Base-by-base conservation (phyloP, 2,888 invertebrate species). In the Zelleria hepariella region DNA sequence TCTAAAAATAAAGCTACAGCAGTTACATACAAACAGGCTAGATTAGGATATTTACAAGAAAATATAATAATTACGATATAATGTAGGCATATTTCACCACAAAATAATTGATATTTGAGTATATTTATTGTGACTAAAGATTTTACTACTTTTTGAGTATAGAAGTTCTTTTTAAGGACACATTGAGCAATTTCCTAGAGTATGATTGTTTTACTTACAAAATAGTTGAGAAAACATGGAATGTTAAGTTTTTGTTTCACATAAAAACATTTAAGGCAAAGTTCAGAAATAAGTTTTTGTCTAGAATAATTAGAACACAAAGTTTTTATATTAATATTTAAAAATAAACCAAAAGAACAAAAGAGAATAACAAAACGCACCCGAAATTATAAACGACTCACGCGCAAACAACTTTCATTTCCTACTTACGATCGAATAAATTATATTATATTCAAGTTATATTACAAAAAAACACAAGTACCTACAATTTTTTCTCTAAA, bases 361-460 rank as follows among this genome's bases (percentile, higher is more conserved):
- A 55, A 26, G 23, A 52, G 24, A 55, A 24, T 55, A 55, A 55
- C 71, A 76, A 70, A 72, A 77, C 79, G 80, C 83, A 85, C 86
- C 80, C 84, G 79, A 83, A 78, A 67, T 71, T 70, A 71, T 24
- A 73, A 68, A 69, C 69, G 72, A 72, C 72, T 71, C 72, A 70
- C 71, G 69, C 70, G 65, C 80, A 80, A 82, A 83, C 82, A 78
- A 75, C 77, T 67, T 77, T 75, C 73, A 75, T 75, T 73, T 83
- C 84, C 78, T 77, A 76, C 84, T 86, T 84, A 73, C 77, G 75
- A 74, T 42, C 32, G 70, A 77, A 86, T 86, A 86, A 86, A 82
- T 86, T 85, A 86, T 79, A 80, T 77, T 57, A 47, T 15, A 24
- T 47, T 77, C 74, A 67, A 77, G 74, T 75, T 75, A 74, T 75